Conservation (phyloP, 2,888 invertebrate species). For the Drosophila niveifrons region DNA sequence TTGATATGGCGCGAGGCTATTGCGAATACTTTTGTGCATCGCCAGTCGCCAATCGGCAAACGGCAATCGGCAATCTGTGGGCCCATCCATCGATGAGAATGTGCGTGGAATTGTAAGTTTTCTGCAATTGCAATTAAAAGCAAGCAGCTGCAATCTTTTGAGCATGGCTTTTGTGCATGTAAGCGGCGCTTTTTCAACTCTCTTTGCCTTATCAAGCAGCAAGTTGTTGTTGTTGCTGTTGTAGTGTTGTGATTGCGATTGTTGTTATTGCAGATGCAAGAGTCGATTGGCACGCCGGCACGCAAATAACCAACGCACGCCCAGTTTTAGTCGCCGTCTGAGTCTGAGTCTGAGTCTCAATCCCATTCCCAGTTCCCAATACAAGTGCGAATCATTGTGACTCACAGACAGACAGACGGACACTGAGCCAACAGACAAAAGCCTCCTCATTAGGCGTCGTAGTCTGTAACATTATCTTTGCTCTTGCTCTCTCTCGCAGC, state of each 20-base stretch:
- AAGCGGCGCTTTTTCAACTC: conserved; percentile 73
- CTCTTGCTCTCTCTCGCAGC: conserved; percentile 15
- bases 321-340: conserved; percentile 37
- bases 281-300: conserved; percentile 67
- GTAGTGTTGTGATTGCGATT: conserved; percentile 53
- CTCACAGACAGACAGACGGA: conserved; percentile 42
- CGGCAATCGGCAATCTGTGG: conserved; percentile 27
- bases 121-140: conserved; percentile 76
- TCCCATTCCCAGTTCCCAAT: conserved; percentile 45
- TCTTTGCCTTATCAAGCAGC: conserved; percentile 65
- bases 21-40: conserved; percentile 40
- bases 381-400: conserved; percentile 72
- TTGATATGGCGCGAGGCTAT: conserved; percentile 77
- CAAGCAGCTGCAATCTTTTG: conserved; percentile 69
- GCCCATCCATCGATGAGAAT: conserved; percentile 57
- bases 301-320: conserved; percentile 70
- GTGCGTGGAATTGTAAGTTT: conserved; percentile 58
- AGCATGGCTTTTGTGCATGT: conserved; percentile 80
- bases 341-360: conserved; percentile 22
- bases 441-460: conserved; percentile 75
- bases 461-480: conserved; percentile 49
- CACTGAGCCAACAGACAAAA: conserved; percentile 68
- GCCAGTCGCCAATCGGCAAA: conserved; percentile 48
- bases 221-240: conserved; percentile 40
- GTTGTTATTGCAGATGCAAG: conserved; percentile 76